Percentiles rank a stretch among this genome's conserved stretches.
Conservation (phyloP, 2,797 vertebrate genomes). For the Schizopygopsis pylzovi region DNA sequence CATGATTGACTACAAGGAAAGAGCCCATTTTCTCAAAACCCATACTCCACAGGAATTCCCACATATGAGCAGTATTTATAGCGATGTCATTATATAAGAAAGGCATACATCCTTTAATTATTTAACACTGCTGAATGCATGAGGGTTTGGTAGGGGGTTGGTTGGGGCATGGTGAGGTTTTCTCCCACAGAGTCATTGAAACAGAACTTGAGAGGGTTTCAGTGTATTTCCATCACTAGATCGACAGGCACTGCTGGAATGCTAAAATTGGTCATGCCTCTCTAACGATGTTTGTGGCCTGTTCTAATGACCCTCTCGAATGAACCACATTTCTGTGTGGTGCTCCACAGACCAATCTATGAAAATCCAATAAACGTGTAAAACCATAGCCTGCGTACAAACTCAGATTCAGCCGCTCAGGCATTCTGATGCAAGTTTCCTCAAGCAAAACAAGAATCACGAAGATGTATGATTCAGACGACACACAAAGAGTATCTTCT, state of each 20-base stretch:
- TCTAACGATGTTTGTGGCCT: slow-evolving; percentile 61
- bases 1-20: background rate
- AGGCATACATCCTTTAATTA: slow-evolving; percentile 49
- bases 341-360: slow-evolving; percentile 31
- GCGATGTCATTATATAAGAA: slow-evolving; percentile 33
- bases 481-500: background rate
- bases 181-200: slow-evolving; percentile 17
- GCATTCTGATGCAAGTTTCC: background rate
- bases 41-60: background rate
- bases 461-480: background rate
- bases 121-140: slow-evolving; percentile 36
- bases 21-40: background rate
- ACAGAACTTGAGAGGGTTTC: slow-evolving; percentile 42
- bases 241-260: slow-evolving; percentile 59
- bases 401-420: background rate
- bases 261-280: slow-evolving; percentile 57
- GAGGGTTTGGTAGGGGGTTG: background rate
- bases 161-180: background rate
- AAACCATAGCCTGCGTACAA: slow-evolving; percentile 18
- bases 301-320: slow-evolving; percentile 60
- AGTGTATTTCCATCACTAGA: slow-evolving; percentile 51
- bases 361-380: slow-evolving; percentile 41
- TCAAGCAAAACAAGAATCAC: background rate
- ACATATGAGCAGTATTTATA: slow-evolving; percentile 45
- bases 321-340: slow-evolving; percentile 55